Evolutionary conservation across 2,797 vertebrate genomes (phyloP).

Genomic region (Pseudochromis fuscus): DNA sequence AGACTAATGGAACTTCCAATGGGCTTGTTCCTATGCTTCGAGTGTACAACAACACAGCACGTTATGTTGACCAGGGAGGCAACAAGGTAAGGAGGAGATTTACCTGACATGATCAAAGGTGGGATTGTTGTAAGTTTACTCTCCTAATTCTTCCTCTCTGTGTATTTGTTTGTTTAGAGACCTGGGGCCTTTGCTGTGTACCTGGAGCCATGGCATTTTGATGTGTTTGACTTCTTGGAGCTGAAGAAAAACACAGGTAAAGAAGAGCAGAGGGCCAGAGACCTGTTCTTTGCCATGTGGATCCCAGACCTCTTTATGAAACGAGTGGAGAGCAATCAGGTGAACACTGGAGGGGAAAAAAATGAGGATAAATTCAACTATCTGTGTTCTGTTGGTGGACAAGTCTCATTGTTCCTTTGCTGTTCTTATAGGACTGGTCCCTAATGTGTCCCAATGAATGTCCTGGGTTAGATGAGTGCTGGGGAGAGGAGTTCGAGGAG

Average conservation of each 20-base stretch:
- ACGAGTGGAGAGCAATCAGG: conserved; percentile 94
- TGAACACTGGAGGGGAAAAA: conserved; percentile 13
- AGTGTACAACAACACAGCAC: conserved; percentile 98
- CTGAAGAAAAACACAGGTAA: conserved; percentile 98
- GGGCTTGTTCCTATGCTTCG: conserved; percentile 97
- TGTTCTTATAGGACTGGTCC: conserved; percentile 89
- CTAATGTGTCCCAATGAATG: conserved; percentile 96
- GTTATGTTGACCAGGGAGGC: conserved; percentile 97
- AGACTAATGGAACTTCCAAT: conserved; percentile 95
- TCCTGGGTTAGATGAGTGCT: conserved; percentile 94
- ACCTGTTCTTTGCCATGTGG: conserved; percentile 97
- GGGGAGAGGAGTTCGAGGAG: conserved; percentile 97
- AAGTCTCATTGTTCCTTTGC: background rate
- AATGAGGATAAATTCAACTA: background rate
- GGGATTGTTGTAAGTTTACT: background rate
- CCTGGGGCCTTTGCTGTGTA: conserved; percentile 98
- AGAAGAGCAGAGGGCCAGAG: conserved; percentile 95
- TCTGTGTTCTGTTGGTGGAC: background rate
- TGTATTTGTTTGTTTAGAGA: conserved; percentile 75
- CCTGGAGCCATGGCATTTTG: conserved; percentile 95
- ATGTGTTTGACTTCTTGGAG: conserved; percentile 96
- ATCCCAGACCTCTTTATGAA: conserved; percentile 99
- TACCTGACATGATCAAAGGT: background rate
- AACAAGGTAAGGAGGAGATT: conserved; percentile 85
- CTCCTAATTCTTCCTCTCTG: fast-evolving